Conservation (phyloP, 2,888 invertebrate species). For the Coecobrya sp. region DNA sequence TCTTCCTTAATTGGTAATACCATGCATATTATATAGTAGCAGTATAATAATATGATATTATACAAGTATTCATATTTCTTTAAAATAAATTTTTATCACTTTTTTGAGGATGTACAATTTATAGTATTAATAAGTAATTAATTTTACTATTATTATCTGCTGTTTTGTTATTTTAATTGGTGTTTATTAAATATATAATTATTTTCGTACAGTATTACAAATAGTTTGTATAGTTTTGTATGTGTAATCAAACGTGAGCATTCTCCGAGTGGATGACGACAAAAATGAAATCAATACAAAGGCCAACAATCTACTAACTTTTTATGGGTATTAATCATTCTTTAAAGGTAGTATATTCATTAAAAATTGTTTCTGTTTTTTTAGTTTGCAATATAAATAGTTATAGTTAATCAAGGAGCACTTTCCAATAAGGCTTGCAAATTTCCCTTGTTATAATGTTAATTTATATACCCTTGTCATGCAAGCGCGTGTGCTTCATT, state of each 20-base stretch:
- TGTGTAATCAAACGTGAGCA: conserved; percentile 62
- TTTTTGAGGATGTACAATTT: conserved; percentile 12
- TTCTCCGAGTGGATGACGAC: conserved; percentile 47
- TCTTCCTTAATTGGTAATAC: conserved; percentile 17
- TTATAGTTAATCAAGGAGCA: conserved; percentile 42
- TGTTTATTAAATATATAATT: neutral
- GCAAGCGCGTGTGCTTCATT: conserved; percentile 1
- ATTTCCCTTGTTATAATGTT: neutral
- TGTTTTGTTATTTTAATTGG: conserved; percentile 9
- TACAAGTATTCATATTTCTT: neutral
- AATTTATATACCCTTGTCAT: too few relatives aligned
- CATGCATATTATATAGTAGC: conserved; percentile 30
- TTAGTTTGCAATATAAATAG: neutral
- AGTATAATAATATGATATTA: neutral
- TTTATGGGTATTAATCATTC: conserved; percentile 17
- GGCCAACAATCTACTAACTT: conserved; percentile 32
- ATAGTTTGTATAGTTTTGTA: conserved; percentile 55
- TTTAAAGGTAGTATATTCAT: neutral
- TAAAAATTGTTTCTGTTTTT: neutral
- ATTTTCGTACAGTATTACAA: neutral
- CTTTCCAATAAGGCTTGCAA: conserved; percentile 30
- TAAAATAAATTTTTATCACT: conserved; percentile 53
- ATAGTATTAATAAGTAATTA: conserved; percentile 29
- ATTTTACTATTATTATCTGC: neutral
- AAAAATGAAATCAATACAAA: conserved; percentile 31